Base-by-base conservation (phyloP, 2,888 invertebrate species). In the Meganola albula region DNA sequence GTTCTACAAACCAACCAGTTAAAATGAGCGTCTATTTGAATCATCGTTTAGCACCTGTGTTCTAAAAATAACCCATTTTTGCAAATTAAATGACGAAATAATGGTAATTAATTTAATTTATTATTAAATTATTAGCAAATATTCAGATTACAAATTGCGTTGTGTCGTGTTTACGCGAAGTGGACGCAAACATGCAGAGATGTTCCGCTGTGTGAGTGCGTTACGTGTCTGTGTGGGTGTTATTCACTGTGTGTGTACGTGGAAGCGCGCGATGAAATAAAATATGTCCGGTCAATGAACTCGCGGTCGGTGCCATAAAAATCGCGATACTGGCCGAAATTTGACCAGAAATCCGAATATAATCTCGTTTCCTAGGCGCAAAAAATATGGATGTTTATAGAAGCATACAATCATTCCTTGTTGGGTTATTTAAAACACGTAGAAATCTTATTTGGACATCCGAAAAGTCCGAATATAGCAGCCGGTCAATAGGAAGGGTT, bases 211-310 rank as follows among this genome's bases (percentile, higher is more conserved):
- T 78, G 74, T 75, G 79, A 64, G 76, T 72, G 70, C 57, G 55
- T 48, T 58, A 45, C 58, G 53, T 49, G 51, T 44, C 50, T 53
- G 69, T 72, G 77, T 72, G 78, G 68, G 76, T 63, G 72, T 63
- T 62, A 56, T 63, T 58, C 63, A 66, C 53, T 69, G 75, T 80
- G 79, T 78, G 80, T 76, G 82, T 74, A 78, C 79, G 76, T 83
- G 82, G 82, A 84, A 82, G 82, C 76, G 83, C 82, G 83, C 84
- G 85, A 83, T 85, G 80, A 84, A 85, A 85, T 85, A 85, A 85
- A 85, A 84, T 84, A 84, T 84, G 85, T 83, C 79, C 84, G 85
- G 84, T 82, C 85, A 82, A 76, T 67, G 85, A 85, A 70, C 85
- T 62, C 74, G 68, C 73, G 79, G 75, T 74, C 77, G 77, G 82